These are phyloP conservation scores for Mastacembelus armatus DNA, from an alignment of 2,797 vertebrate genomes.

Conservation along the genomic window DNA sequence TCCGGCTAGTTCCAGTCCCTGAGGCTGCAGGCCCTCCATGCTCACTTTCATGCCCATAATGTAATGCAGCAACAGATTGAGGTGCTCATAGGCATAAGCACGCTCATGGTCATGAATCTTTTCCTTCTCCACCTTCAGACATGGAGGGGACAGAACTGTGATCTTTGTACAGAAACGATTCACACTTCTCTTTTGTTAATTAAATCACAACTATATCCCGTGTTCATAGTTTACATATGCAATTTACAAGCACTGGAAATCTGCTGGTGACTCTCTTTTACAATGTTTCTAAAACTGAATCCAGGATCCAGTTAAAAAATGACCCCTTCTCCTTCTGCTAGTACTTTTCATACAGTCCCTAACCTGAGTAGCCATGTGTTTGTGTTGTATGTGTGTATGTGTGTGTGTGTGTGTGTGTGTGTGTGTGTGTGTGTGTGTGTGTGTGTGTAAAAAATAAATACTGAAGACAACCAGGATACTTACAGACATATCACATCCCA, in stretches of 20 bases:
- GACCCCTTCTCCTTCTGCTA: too few species aligned
- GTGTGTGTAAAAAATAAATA: too few species aligned
- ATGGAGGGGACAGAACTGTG: neutral
- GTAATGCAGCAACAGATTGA: conserved; percentile 91
- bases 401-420: too few species aligned
- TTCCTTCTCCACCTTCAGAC: conserved; percentile 91
- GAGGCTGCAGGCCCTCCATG: conserved; percentile 88
- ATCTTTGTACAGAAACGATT: neutral
- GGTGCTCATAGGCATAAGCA: conserved; percentile 88
- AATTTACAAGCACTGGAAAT: too few species aligned
- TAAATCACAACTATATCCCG: too few species aligned
- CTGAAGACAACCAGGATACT: conserved; percentile 68
- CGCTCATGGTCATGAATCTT: conserved; percentile 91
- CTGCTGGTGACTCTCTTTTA: too few species aligned
- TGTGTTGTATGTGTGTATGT: too few species aligned
- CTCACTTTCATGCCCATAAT: conserved; percentile 90
- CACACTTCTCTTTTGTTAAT: too few species aligned
- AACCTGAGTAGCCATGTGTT: neutral
- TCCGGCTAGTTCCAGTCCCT: conserved; percentile 85
- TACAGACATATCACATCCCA: conserved; percentile 94
- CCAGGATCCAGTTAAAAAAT: too few species aligned
- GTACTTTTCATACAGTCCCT: neutral
- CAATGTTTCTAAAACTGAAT: too few species aligned
- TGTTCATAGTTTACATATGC: too few species aligned
- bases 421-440: too few species aligned